Percentiles rank a stretch among this genome's conserved stretches.
phyloP scores from a whole-genome alignment of 2,113 vertebrate species.

The Manacus vitellinus region DNA sequence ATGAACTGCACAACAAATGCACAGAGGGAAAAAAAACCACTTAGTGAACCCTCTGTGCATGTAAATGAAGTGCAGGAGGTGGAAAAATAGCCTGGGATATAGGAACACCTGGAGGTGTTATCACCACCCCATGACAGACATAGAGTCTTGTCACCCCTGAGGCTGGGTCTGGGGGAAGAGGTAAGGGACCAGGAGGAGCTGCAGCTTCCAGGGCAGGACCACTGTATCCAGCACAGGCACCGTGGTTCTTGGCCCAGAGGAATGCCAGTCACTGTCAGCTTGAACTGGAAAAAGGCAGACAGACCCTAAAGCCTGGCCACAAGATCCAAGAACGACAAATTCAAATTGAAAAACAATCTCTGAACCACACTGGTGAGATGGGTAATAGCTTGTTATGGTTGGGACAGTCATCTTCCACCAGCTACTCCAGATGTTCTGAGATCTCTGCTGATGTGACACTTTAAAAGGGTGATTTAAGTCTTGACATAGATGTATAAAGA shows the following conservation, averaged over 20 bases:
- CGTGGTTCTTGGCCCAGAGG: accelerated
- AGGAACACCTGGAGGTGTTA: neutral
- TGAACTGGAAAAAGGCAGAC: neutral
- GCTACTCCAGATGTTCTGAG: neutral
- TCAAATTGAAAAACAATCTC: neutral
- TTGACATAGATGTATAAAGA: neutral
- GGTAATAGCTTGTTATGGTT: neutral
- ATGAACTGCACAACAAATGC: neutral
- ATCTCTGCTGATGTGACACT: neutral
- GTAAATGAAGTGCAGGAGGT: neutral
- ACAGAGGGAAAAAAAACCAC: neutral
- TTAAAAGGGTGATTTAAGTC: neutral
- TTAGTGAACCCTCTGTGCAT: neutral
- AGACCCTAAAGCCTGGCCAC: neutral
- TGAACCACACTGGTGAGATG: neutral
- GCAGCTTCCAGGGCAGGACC: neutral
- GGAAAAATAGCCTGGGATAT: neutral
- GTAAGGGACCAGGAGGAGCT: neutral
- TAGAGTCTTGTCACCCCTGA: neutral
- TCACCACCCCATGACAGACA: neutral
- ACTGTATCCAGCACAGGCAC: neutral
- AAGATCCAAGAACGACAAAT: neutral
- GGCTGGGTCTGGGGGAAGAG: neutral
- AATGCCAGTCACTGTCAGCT: neutral
- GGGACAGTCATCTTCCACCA: neutral